Percentiles rank a stretch among this genome's conserved stretches.
Conservation (phyloP, 2,797 vertebrate genomes). For the Lagorchestes hirsutus region DNA sequence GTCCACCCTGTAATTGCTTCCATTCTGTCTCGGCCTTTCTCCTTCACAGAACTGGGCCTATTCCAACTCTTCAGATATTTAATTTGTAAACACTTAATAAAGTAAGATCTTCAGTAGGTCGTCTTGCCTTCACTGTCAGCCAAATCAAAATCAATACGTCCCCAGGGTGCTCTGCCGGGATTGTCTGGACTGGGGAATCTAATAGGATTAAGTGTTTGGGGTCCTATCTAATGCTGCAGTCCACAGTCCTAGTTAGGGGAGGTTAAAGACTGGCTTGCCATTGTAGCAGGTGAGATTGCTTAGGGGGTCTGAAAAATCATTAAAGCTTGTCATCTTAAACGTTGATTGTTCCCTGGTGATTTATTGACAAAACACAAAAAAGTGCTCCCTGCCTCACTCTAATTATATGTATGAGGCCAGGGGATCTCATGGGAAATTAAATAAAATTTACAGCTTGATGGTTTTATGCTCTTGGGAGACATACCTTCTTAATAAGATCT, state of each 20-base stretch:
- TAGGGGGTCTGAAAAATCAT: conserved; percentile 95
- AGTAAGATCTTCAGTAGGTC: conserved; percentile 85
- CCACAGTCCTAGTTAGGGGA: conserved; percentile 93
- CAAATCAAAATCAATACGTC: conserved; percentile 88
- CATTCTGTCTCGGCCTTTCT: conserved; percentile 60
- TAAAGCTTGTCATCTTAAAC: conserved; percentile 95
- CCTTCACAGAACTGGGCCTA: conserved; percentile 69
- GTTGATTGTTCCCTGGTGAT: conserved; percentile 96
- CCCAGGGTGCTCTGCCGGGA: conserved; percentile 82
- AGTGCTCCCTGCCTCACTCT: conserved; percentile 95
- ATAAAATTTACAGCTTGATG: conserved; percentile 98
- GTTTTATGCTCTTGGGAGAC: conserved; percentile 94
- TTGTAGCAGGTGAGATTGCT: conserved; percentile 88
- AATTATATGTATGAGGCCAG: conserved; percentile 99
- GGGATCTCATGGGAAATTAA: conserved; percentile 98
- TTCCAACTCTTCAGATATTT: conserved; percentile 84
- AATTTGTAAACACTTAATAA: conserved; percentile 90
- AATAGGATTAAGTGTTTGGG: conserved; percentile 88
- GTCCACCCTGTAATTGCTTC: background rate
- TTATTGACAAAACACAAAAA: conserved; percentile 97
- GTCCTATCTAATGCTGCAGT: conserved; percentile 86
- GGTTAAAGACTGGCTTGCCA: conserved; percentile 95
- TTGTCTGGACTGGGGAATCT: conserved; percentile 87
- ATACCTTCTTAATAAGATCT: conserved; percentile 98
- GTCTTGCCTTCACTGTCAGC: conserved; percentile 83